Evolutionary conservation across 2,888 invertebrate genomes (phyloP).

Genomic region (Smittia sp.): DNA sequence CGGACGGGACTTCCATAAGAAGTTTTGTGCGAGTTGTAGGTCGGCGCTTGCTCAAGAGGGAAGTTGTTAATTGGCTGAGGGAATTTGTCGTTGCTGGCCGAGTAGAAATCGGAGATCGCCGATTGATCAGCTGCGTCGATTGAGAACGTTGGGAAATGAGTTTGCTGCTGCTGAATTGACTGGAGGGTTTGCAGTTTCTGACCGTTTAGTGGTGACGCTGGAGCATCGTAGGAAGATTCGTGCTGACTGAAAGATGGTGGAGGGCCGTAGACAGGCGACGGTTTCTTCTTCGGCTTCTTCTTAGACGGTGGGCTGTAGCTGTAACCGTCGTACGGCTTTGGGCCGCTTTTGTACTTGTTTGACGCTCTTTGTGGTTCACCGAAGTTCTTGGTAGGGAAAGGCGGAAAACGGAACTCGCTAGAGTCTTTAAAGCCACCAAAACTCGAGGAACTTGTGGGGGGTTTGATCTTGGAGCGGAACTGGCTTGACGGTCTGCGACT

Average conservation of each 20-base stretch:
- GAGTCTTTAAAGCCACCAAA: conserved; percentile 36
- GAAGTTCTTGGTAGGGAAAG: conserved; percentile 8
- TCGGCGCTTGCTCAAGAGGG: not conserved
- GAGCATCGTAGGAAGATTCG: conserved; percentile 46
- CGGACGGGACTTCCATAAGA: conserved; percentile 25
- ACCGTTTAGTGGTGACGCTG: conserved; percentile 45
- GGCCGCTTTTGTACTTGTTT: conserved; percentile 10
- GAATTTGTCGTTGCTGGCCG: not conserved
- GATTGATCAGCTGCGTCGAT: not conserved
- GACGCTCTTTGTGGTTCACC: not conserved
- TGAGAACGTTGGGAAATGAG: conserved; percentile 8
- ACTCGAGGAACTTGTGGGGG: not conserved
- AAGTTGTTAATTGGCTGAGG: conserved; percentile 21
- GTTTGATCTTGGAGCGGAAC: conserved; percentile 20
- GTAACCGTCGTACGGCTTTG: not conserved
- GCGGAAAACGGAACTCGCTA: not conserved
- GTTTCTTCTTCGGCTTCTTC: conserved; percentile 45
- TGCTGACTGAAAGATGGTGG: conserved; percentile 28
- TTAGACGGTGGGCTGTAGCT: conserved; percentile 44
- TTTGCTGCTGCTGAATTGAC: not conserved
- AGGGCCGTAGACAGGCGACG: conserved; percentile 45
- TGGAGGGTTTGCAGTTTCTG: conserved; percentile 44
- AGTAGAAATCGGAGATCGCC: not conserved
- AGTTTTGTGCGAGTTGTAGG: conserved; percentile 17
- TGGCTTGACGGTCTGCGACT: conserved; percentile 19